phyloP scores from a whole-genome alignment of 2,113 vertebrate genomes.

The Apodemus speciosus region DNA sequence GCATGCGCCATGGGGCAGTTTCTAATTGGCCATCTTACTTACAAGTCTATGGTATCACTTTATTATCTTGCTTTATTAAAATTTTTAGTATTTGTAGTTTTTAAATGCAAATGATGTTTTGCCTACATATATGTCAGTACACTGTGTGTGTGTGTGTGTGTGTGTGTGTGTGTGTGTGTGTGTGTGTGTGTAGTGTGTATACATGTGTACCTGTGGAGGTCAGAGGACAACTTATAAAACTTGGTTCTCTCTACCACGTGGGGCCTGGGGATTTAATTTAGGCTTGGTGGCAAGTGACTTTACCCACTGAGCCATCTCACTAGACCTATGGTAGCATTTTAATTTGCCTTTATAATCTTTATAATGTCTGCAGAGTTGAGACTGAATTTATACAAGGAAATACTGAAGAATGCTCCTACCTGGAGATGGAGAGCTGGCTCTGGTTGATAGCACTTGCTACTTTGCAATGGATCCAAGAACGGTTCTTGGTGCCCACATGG shows the following conservation, averaged over 20 bases:
- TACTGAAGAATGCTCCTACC: neutral
- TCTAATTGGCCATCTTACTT: too few relatives aligned
- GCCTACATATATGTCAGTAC: too few relatives aligned
- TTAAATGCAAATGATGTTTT: too few relatives aligned
- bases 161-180: neutral
- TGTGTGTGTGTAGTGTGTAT: neutral
- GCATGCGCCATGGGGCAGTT: too few relatives aligned
- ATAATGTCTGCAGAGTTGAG: neutral
- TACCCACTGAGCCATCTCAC: neutral
- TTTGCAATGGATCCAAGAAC: neutral
- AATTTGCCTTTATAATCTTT: constrained; percentile 7
- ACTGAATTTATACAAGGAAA: constrained; percentile 4
- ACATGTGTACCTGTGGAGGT: neutral
- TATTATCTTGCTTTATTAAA: too few relatives aligned
- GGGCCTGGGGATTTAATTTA: neutral
- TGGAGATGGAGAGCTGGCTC: neutral
- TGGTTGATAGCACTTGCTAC: neutral
- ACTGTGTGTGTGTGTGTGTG: too few relatives aligned
- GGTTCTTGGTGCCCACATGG: neutral
- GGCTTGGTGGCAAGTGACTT: neutral
- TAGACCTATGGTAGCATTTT: neutral
- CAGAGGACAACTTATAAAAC: neutral
- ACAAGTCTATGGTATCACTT: too few relatives aligned
- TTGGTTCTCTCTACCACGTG: neutral
- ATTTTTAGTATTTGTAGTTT: too few relatives aligned